phyloP scores from a whole-genome alignment of 2,797 vertebrate genomes.

The Adelosebastes latens region DNA sequence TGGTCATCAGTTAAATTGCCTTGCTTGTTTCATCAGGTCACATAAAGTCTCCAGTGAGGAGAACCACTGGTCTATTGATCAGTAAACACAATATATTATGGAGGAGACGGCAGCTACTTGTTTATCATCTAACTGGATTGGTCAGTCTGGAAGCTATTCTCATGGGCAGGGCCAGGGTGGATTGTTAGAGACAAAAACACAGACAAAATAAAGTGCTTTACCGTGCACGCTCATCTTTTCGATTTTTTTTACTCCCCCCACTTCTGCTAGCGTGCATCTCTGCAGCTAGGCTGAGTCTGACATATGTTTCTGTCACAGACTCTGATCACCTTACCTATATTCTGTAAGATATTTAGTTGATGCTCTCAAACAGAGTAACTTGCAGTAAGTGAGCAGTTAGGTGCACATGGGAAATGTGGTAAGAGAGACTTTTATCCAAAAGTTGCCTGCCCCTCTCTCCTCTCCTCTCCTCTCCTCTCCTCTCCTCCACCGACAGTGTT shows the following conservation, averaged over 20 bases:
- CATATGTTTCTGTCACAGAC: background rate
- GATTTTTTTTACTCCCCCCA: background rate
- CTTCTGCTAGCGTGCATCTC: background rate
- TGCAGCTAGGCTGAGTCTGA: background rate
- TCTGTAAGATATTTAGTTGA: background rate
- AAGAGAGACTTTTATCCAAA: no score
- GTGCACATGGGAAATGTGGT: background rate
- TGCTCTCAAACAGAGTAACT: background rate
- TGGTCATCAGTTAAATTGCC: conserved; percentile 17
- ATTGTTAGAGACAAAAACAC: conserved; percentile 1
- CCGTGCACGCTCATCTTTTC: background rate
- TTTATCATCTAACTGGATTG: conserved; percentile 30
- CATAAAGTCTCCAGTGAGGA: conserved; percentile 16
- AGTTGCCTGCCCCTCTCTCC: background rate
- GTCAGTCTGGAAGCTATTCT: conserved; percentile 23
- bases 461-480: background rate
- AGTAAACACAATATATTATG: background rate
- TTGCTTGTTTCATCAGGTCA: conserved; percentile 24
- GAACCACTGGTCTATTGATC: conserved; percentile 40
- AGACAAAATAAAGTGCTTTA: background rate
- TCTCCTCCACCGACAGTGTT: conserved; percentile 18
- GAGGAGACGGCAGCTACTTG: background rate
- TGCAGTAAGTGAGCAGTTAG: background rate
- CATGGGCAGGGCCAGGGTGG: background rate
- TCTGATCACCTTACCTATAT: background rate